Base-by-base conservation (phyloP, 2,797 vertebrate species). In the Micropoecilia bifurca region DNA sequence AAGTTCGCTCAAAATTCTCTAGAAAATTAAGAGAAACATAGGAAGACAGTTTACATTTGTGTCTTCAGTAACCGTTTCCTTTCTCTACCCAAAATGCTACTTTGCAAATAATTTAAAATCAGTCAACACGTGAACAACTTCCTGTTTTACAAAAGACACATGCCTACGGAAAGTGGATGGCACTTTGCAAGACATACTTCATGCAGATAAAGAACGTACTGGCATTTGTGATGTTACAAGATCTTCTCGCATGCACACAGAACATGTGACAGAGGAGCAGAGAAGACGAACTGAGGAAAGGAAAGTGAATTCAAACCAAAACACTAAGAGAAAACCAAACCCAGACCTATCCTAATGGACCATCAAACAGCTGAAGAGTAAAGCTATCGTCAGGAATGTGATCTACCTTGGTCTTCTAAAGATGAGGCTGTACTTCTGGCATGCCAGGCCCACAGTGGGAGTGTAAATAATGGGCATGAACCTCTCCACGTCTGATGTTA, bases 381-480 rank as follows among this genome's bases (percentile, higher is more conserved):
- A 76, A 12, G 48, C 76, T 43, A 80, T 3, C 48, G 22, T 20
- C 75, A 30, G 45, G 33, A 73, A 39, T 71, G 16, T 77, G 45
- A 95, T 95, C 93, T 95, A 99, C 99, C 98, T 97, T 81, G 98
- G 98, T 93, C 97, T 97, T 89, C 95, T 96, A 91, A 98, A 99
- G 61, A 96, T 95, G 90, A 99, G 95, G 83, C 99, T 97, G 9
- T 99, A 99, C 8, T 97, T 97, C 68, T 99, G 98, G 90, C 99
- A 99, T 80, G 98, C 98, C 85, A 98, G 93, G 53, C 99, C 99
- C 78, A 99, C 98, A 0, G 96, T 99, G 75, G 98, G 98, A 43
- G 98, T 99, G 93, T 99, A 99, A 85, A 99, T 97, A 87, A 99
- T 96, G 75, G 99, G 99, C 99, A 99, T 98, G 89, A 99, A 99